phyloP scores from a whole-genome alignment of 2,797 vertebrate species.

The Fistularia commersonii region DNA sequence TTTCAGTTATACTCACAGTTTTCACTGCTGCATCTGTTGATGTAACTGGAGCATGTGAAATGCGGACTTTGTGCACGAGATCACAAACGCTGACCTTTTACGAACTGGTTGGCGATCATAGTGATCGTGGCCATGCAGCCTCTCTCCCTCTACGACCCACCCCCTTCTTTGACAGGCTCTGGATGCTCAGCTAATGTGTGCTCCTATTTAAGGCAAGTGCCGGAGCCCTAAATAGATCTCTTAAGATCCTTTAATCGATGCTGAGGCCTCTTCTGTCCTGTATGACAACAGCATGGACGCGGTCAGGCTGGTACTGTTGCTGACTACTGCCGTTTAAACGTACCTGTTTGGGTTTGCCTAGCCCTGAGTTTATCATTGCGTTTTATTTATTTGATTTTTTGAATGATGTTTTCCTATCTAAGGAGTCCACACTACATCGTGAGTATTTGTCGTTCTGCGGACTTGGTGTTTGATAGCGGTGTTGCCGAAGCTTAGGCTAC shows the following conservation, averaged over 20 bases:
- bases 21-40: slow-evolving; percentile 13
- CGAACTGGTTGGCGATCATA: slow-evolving; percentile 17
- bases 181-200: slow-evolving; percentile 66
- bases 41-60: slow-evolving; percentile 56
- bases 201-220: slow-evolving; percentile 67
- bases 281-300: slow-evolving; percentile 21
- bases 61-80: slow-evolving; percentile 25
- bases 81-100: slow-evolving; percentile 35
- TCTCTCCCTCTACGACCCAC: neutral
- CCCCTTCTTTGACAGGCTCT: slow-evolving; percentile 25
- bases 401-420: slow-evolving; percentile 69
- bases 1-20: slow-evolving; percentile 1
- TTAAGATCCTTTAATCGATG: slow-evolving; percentile 64
- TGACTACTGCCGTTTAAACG: neutral
- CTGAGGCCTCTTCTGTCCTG: slow-evolving; percentile 35
- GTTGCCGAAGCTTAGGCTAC: slow-evolving; percentile 29
- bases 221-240: slow-evolving; percentile 64
- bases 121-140: slow-evolving; percentile 34
- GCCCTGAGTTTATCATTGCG: neutral
- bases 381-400: neutral
- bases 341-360: slow-evolving; percentile 11
- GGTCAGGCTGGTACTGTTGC: slow-evolving; percentile 15
- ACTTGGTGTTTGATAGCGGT: neutral
- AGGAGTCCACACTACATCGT: slow-evolving; percentile 64
- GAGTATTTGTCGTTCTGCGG: slow-evolving; percentile 36